Conservation (phyloP, 2,113 vertebrate species). For the Cinclus cinclus region DNA sequence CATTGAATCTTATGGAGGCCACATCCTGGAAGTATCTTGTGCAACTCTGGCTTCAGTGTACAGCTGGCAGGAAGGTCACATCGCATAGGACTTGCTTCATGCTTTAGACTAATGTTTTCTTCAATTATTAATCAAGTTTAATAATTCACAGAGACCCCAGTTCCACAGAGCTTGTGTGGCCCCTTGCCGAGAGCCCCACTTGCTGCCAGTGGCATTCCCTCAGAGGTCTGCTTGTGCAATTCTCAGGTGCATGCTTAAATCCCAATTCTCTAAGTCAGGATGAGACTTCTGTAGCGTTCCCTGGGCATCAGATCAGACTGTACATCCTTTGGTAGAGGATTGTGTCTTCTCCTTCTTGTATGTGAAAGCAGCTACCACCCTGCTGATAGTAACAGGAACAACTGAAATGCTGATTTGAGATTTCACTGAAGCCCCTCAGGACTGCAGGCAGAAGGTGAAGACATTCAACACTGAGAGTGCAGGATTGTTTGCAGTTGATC, state of each 20-base stretch:
- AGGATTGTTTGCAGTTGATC: background rate
- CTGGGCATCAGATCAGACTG: background rate
- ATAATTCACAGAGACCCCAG: slow-evolving; percentile 24
- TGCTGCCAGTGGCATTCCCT: background rate
- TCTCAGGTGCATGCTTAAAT: background rate
- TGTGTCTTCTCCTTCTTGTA: background rate
- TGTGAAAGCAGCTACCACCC: background rate
- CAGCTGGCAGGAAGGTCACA: slow-evolving; percentile 19
- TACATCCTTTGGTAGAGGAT: background rate
- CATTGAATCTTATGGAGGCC: background rate
- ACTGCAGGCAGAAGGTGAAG: background rate
- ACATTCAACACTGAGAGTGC: background rate
- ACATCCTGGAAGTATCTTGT: background rate
- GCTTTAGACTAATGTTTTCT: slow-evolving; percentile 24
- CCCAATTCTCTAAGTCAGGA: background rate
- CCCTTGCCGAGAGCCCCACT: slow-evolving; percentile 2
- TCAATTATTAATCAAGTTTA: slow-evolving; percentile 46
- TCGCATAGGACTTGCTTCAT: background rate
- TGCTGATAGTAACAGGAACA: background rate
- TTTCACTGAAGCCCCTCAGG: background rate
- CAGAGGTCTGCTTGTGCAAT: background rate
- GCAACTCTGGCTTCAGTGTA: background rate
- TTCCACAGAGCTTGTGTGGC: background rate
- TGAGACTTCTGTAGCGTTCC: background rate
- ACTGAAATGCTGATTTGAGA: background rate